Conservation (phyloP, 2,797 vertebrate species). For the Trachurus trachurus region DNA sequence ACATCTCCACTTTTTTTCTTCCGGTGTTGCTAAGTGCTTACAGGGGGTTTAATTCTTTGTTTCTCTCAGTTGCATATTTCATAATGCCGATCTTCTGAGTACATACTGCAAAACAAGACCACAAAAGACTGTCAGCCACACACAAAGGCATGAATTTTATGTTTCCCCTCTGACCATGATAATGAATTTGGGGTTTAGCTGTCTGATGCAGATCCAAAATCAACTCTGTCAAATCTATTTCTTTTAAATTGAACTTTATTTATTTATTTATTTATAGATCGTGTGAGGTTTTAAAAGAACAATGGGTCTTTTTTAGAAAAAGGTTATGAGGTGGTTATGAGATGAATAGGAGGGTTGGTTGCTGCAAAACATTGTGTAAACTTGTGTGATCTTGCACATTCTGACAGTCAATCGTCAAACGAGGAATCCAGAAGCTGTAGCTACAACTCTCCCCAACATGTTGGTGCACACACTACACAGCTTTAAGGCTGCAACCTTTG, state of each 20-base stretch:
- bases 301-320: conserved; percentile 2
- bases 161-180: neutral
- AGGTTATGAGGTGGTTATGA: neutral
- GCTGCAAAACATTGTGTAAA: conserved; percentile 1
- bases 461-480: neutral
- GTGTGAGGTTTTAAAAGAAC: conserved; percentile 1
- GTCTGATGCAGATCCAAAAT: conserved; percentile 19
- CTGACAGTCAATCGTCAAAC: neutral
- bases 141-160: conserved; percentile 25
- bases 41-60: conserved; percentile 25
- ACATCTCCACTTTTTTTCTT: conserved; percentile 3
- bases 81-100: conserved; percentile 34
- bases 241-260: neutral
- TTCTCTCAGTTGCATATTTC: conserved; percentile 44
- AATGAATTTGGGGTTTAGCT: conserved; percentile 6
- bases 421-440: neutral
- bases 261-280: neutral
- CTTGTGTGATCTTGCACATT: conserved; percentile 4
- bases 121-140: conserved; percentile 29
- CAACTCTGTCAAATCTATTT: neutral
- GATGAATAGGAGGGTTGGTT: neutral
- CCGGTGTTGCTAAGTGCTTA: conserved; percentile 26
- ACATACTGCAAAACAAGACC: conserved; percentile 37
- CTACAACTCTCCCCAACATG: neutral
- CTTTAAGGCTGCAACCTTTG: conserved; percentile 35